These are phyloP conservation scores for Penaeus monodon DNA, from an alignment of 2,888 invertebrate genomes.

Conservation along the genomic window DNA sequence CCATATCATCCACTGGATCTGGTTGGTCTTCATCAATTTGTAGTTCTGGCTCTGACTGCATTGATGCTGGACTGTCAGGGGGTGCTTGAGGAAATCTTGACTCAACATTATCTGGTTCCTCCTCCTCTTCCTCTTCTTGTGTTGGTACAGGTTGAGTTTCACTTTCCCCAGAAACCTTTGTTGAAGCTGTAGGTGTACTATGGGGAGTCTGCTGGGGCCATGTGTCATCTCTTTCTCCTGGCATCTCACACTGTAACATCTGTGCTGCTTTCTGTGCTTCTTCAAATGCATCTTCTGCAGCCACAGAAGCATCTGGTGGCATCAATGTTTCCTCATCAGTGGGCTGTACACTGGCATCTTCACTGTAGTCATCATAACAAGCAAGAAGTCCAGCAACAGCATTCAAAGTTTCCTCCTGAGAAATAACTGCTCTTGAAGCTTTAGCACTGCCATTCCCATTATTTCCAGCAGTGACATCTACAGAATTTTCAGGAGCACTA, in stretches of 20 bases:
- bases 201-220: slow-evolving; percentile 37
- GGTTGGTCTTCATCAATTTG: slow-evolving; percentile 65
- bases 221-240: slow-evolving; percentile 56
- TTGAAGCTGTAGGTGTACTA: slow-evolving; percentile 32
- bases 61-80: slow-evolving; percentile 63
- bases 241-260: slow-evolving; percentile 64
- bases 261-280: slow-evolving; percentile 65
- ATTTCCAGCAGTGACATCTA: slow-evolving; percentile 24
- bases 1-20: slow-evolving; percentile 53
- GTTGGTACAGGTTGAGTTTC: slow-evolving; percentile 21
- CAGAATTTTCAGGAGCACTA: slow-evolving; percentile 53
- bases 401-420: slow-evolving; percentile 65
- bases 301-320: slow-evolving; percentile 50
- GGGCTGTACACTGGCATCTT: slow-evolving; percentile 41
- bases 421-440: slow-evolving; percentile 62
- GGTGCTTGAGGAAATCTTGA: slow-evolving; percentile 30
- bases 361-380: slow-evolving; percentile 60
- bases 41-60: slow-evolving; percentile 64
- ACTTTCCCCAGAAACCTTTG: slow-evolving; percentile 31
- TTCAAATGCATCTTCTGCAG: slow-evolving; percentile 60
- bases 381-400: slow-evolving; percentile 64
- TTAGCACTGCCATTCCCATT: slow-evolving; percentile 39
- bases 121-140: slow-evolving; percentile 28
- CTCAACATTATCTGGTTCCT: slow-evolving; percentile 9
- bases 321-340: slow-evolving; percentile 58